Evolutionary conservation across 2,113 vertebrate species (phyloP).

Genomic region (Menidia beryllina): DNA sequence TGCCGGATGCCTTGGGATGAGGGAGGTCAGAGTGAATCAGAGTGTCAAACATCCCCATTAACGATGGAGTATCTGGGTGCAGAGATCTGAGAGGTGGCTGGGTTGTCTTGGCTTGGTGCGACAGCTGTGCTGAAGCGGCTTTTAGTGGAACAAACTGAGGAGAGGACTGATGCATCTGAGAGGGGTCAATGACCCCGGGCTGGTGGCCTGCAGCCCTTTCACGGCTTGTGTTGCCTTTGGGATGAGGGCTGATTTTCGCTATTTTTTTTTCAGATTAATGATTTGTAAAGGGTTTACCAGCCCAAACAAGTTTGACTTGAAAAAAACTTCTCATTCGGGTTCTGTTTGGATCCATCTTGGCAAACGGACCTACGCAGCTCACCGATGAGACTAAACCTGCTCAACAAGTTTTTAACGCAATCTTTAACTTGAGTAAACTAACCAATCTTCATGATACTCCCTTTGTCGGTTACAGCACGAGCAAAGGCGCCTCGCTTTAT

Average conservation of each 20-base stretch:
- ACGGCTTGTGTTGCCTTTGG: not conserved
- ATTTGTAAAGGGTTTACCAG: not conserved
- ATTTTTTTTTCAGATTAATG: constrained; percentile 13
- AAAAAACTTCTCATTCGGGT: not conserved
- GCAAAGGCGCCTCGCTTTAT: too few species aligned
- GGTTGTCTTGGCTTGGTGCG: not conserved
- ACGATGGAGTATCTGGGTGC: constrained; percentile 23
- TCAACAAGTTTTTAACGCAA: too few species aligned
- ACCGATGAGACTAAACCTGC: too few species aligned
- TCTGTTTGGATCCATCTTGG: too few species aligned
- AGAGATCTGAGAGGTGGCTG: too few species aligned
- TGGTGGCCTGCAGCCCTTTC: constrained; percentile 17
- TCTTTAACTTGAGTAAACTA: too few species aligned
- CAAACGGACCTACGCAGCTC: too few species aligned
- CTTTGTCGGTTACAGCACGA: too few species aligned
- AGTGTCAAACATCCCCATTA: constrained; percentile 25
- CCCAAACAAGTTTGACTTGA: constrained; percentile 12
- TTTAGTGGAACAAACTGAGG: not conserved
- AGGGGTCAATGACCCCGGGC: constrained; percentile 14
- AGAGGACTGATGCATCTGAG: constrained; percentile 1
- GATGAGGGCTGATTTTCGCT: not conserved
- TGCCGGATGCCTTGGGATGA: too few species aligned
- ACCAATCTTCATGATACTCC: too few species aligned
- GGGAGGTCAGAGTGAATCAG: too few species aligned
- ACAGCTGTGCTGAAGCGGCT: not conserved